A percentile compares a stretch with the other conserved stretches of the same genome.
Evolutionary conservation across 2,888 invertebrate species (phyloP).

Genomic region (Dorcus hopei): DNA sequence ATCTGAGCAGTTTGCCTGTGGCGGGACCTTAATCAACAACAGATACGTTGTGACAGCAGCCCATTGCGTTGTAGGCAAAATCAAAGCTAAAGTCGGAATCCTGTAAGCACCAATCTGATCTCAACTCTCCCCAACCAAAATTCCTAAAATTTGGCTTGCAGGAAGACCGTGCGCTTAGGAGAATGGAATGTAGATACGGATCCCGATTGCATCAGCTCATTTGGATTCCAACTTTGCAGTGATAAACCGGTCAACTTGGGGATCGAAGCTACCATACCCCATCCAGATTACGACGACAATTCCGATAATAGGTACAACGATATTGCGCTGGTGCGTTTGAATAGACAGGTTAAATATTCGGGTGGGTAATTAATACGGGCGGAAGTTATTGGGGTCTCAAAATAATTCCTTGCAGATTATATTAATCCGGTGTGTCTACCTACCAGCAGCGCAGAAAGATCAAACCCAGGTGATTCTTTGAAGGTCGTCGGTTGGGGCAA

Average conservation of each 20-base stretch:
- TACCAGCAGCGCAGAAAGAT: slow-evolving; percentile 25
- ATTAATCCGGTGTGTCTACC: slow-evolving; percentile 40
- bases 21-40: slow-evolving; percentile 59
- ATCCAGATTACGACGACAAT: slow-evolving; percentile 36
- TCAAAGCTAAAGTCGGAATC: neutral
- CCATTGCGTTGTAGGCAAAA: slow-evolving; percentile 52
- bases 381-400: neutral
- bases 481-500: slow-evolving; percentile 49
- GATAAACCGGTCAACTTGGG: slow-evolving; percentile 41
- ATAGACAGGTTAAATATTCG: slow-evolving; percentile 46
- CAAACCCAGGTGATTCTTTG: slow-evolving; percentile 34
- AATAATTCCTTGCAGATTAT: slow-evolving; percentile 1
- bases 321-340: slow-evolving; percentile 52
- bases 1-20: slow-evolving; percentile 46
- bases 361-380: slow-evolving; percentile 39
- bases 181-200: slow-evolving; percentile 63
- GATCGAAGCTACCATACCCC: slow-evolving; percentile 44
- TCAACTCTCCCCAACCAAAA: neutral
- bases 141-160: slow-evolving; percentile 32
- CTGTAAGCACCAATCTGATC: neutral
- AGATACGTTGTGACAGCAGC: slow-evolving; percentile 61
- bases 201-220: slow-evolving; percentile 56
- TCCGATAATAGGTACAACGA: slow-evolving; percentile 40
- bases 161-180: slow-evolving; percentile 59
- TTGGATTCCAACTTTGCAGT: slow-evolving; percentile 40